Evolutionary conservation across 2,797 vertebrate genomes (phyloP).

Genomic region (Stomatorhinus walkeri): DNA sequence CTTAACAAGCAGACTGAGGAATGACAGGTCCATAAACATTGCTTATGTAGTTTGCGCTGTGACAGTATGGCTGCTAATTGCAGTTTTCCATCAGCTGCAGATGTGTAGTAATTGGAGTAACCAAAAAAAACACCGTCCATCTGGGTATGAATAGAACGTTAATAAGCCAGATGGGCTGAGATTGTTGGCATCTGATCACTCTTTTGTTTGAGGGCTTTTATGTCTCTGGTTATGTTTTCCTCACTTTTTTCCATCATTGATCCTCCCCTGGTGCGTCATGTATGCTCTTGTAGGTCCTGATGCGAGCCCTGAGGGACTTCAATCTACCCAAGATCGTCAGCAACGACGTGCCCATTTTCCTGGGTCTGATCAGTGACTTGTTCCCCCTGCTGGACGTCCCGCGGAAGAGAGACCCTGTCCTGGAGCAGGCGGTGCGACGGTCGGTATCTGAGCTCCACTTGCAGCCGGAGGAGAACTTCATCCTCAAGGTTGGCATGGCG

Average conservation of each 20-base stretch:
- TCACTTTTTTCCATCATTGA: slow-evolving; percentile 67
- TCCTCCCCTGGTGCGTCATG: slow-evolving; percentile 37
- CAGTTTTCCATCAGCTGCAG: slow-evolving; percentile 35
- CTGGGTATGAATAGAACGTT: slow-evolving; percentile 80
- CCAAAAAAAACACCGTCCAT: slow-evolving; percentile 38
- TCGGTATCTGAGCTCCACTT: slow-evolving; percentile 65
- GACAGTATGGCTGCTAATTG: background rate
- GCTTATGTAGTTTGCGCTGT: background rate
- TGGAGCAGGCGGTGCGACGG: slow-evolving; percentile 71
- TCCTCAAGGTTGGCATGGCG: slow-evolving; percentile 71
- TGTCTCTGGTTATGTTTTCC: slow-evolving; percentile 86
- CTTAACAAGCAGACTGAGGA: background rate
- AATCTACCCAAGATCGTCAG: slow-evolving; percentile 74
- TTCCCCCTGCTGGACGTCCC: slow-evolving; percentile 71
- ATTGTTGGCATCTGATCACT: slow-evolving; percentile 81
- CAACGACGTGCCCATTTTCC: slow-evolving; percentile 68
- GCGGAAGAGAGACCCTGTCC: slow-evolving; percentile 59
- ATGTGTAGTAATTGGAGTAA: slow-evolving; percentile 32
- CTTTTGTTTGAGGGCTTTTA: slow-evolving; percentile 94
- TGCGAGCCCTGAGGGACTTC: slow-evolving; percentile 74
- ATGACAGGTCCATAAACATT: background rate
- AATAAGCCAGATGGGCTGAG: slow-evolving; percentile 97
- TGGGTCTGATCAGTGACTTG: slow-evolving; percentile 68
- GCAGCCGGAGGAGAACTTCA: slow-evolving; percentile 82
- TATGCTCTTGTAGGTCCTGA: slow-evolving; percentile 56